Percentiles rank a stretch among this genome's conserved stretches.
These are phyloP conservation scores for Melanotaenia parkinsoni DNA, from an alignment of 2,797 vertebrate genomes.

Conservation along the genomic window DNA sequence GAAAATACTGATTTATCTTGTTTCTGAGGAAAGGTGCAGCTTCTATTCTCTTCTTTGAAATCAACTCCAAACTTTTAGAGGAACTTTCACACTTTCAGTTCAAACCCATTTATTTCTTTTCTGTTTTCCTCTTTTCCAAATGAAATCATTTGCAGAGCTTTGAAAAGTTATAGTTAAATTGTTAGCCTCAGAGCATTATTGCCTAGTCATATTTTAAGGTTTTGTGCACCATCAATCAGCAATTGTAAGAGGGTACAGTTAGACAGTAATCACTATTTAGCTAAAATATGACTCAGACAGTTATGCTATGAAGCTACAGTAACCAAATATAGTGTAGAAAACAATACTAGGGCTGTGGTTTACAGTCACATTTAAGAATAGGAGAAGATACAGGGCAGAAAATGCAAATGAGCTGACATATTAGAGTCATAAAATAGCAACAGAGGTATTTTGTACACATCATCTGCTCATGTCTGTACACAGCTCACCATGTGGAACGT, in stretches of 20 bases:
- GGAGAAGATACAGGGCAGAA: neutral
- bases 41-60: neutral
- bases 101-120: neutral
- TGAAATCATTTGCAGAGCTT: too few species aligned
- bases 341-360: neutral
- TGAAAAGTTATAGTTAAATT: too few species aligned
- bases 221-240: too few species aligned
- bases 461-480: neutral
- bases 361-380: too few species aligned
- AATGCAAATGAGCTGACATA: slow-evolving; percentile 11
- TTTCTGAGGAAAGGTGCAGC: neutral
- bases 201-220: too few species aligned
- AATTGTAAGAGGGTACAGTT: too few species aligned
- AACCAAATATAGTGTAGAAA: neutral
- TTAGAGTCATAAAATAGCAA: neutral
- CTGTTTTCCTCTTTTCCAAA: neutral
- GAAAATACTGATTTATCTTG: too few species aligned
- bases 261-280: too few species aligned
- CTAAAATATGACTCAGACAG: too few species aligned
- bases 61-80: neutral
- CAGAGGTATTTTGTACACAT: neutral
- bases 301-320: too few species aligned
- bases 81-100: neutral
- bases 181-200: too few species aligned
- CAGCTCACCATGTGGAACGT: neutral